A percentile compares a stretch with the other conserved stretches of the same genome.
Evolutionary conservation across 2,113 vertebrate species (phyloP).

Genomic region (Cyphomyrus plagiostoma): DNA sequence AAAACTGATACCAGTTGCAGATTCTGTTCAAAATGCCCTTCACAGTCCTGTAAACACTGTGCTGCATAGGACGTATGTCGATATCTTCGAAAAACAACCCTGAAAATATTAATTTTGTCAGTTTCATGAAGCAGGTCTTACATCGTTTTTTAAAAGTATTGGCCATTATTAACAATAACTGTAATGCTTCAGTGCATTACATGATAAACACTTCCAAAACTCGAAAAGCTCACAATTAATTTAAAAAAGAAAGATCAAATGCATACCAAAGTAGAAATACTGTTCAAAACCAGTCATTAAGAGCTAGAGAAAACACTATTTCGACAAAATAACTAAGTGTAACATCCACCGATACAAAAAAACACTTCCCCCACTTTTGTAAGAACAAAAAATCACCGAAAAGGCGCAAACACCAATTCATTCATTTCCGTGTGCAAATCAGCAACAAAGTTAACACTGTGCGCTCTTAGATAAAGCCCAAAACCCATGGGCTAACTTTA

Average conservation of each 20-base stretch:
- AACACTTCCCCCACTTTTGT: not conserved
- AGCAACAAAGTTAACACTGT: slow-evolving; percentile 25
- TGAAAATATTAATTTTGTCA: not conserved
- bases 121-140: not conserved
- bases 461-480: slow-evolving; percentile 19
- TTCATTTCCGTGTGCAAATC: slow-evolving; percentile 27
- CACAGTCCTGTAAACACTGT: not conserved
- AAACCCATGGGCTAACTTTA: slow-evolving; percentile 43
- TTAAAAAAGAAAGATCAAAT: not conserved
- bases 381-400: slow-evolving; percentile 25
- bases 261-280: not conserved
- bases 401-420: slow-evolving; percentile 16
- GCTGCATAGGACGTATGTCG: not conserved
- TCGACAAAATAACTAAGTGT: not conserved
- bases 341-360: not conserved
- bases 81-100: not conserved
- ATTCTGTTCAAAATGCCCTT: not conserved
- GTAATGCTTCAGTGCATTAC: not conserved
- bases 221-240: not conserved
- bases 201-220: not conserved
- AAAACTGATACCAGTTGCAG: not conserved
- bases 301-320: not conserved
- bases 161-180: not conserved
- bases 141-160: not conserved
- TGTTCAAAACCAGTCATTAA: not conserved